These are phyloP conservation scores for Drosophila repletoides DNA, from an alignment of 1,140 invertebrate species.

Conservation along the genomic window DNA sequence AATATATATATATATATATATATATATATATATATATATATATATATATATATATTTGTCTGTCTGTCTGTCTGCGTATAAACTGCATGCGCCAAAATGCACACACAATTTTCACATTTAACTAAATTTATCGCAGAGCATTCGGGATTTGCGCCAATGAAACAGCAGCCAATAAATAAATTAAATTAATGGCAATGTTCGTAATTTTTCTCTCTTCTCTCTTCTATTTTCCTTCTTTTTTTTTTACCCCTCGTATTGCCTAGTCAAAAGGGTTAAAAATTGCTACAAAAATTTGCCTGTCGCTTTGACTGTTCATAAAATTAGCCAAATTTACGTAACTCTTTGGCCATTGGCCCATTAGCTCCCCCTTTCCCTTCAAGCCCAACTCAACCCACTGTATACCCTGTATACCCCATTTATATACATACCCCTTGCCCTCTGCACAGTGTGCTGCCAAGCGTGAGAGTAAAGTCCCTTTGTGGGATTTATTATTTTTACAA, in stretches of 20 bases:
- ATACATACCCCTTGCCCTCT: slow-evolving; percentile 9
- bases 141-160: slow-evolving; percentile 74
- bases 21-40: neutral
- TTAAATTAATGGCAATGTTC: slow-evolving; percentile 69
- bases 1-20: neutral
- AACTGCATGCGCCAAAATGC: slow-evolving; percentile 63
- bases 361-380: slow-evolving; percentile 1
- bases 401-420: slow-evolving; percentile 14
- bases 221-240: neutral
- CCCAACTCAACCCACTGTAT: no score
- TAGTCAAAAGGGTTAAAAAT: slow-evolving; percentile 42
- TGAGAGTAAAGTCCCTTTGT: slow-evolving; percentile 71
- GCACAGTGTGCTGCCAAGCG: slow-evolving; percentile 56
- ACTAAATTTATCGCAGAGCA: slow-evolving; percentile 74
- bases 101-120: slow-evolving; percentile 82
- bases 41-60: slow-evolving; percentile 1
- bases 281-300: slow-evolving; percentile 26
- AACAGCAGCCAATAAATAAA: slow-evolving; percentile 79
- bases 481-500: slow-evolving; percentile 80
- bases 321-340: slow-evolving; percentile 71
- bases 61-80: slow-evolving; percentile 17
- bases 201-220: slow-evolving; percentile 38
- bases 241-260: neutral
- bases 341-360: slow-evolving; percentile 53
- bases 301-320: slow-evolving; percentile 63